phyloP scores from a whole-genome alignment of 2,113 vertebrate genomes.

The Formicarius rufipectus region DNA sequence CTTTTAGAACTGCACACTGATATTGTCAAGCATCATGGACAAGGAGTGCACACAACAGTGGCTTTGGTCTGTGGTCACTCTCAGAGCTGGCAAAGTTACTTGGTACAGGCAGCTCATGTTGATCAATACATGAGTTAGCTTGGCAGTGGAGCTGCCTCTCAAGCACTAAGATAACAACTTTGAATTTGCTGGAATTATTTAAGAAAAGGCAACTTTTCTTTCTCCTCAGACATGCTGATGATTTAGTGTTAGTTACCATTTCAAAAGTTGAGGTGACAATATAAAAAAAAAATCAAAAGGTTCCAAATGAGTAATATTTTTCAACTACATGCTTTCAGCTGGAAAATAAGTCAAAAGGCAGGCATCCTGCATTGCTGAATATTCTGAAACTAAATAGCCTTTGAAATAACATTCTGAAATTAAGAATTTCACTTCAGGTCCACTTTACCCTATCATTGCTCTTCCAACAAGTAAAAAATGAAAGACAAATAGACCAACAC shows the following conservation, averaged over 20 bases:
- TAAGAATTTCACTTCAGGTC: not conserved
- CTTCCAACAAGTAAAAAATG: not conserved
- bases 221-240: not conserved
- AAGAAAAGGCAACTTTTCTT: not conserved
- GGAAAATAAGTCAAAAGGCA: not conserved
- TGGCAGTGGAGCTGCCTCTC: not conserved
- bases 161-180: not conserved
- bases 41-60: fast-evolving
- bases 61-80: not conserved
- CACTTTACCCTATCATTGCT: not conserved
- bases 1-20: not conserved
- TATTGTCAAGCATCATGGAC: fast-evolving
- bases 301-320: not conserved
- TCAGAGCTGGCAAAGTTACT: not conserved
- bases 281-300: not conserved
- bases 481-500: not conserved
- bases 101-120: not conserved
- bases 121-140: not conserved
- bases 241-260: not conserved
- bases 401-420: not conserved
- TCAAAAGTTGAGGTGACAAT: not conserved
- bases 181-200: not conserved
- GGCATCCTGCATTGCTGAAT: not conserved
- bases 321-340: not conserved
- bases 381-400: not conserved